Evolutionary conservation across 23 tunicate genomes (phyloP).

Genomic region (Halocynthia roretzi): DNA sequence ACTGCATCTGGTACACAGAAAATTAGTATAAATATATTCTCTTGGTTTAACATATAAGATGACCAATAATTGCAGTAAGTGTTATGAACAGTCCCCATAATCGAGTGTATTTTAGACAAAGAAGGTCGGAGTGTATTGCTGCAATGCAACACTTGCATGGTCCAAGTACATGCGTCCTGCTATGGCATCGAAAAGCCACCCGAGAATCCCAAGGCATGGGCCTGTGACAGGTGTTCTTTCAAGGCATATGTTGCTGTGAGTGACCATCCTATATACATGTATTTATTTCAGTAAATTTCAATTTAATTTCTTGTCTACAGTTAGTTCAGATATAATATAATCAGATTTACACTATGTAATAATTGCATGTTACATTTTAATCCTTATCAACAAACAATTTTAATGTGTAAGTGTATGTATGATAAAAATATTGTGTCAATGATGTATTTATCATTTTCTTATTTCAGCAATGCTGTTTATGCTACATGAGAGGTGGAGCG

Average conservation of each 20-base stretch:
- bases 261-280: background rate
- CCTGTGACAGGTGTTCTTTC: slow-evolving; percentile 25
- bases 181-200: slow-evolving; percentile 41
- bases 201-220: background rate
- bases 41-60: background rate
- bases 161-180: slow-evolving; percentile 79
- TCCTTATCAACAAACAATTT: background rate
- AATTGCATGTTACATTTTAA: no score
- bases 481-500: slow-evolving; percentile 69
- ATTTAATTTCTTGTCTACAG: no score
- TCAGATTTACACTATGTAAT: no score
- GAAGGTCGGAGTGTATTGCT: slow-evolving; percentile 47
- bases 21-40: background rate
- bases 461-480: slow-evolving; percentile 49
- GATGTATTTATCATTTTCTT: background rate
- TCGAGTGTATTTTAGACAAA: slow-evolving; percentile 25
- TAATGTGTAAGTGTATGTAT: background rate
- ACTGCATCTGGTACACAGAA: no score
- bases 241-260: slow-evolving; percentile 27
- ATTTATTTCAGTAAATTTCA: no score
- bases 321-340: no score
- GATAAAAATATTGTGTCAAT: background rate
- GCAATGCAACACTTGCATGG: slow-evolving; percentile 50
- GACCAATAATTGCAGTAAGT: background rate
- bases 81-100: background rate